Conservation (phyloP, 2,113 vertebrate genomes). For the Oreotrochilus melanogaster region DNA sequence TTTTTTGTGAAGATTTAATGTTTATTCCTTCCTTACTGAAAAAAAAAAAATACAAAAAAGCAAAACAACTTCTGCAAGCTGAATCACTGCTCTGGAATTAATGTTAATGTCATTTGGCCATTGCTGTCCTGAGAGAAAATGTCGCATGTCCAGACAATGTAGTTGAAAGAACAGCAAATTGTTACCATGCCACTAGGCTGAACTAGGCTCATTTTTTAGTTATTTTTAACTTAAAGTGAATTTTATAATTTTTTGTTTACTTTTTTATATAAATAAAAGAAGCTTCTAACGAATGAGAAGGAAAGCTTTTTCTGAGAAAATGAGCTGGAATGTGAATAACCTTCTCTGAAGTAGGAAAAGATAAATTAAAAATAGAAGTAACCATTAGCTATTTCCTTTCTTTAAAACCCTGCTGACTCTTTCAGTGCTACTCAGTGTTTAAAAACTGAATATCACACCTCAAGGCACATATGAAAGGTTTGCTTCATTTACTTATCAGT, state of each 20-base stretch:
- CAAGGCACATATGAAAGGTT: background rate
- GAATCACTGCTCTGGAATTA: constrained; percentile 76
- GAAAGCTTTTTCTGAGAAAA: constrained; percentile 13
- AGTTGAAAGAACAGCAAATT: constrained; percentile 62
- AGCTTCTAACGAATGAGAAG: background rate
- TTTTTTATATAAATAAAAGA: constrained; percentile 6
- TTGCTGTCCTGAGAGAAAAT: constrained; percentile 59
- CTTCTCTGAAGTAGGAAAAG: background rate
- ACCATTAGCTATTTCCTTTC: background rate
- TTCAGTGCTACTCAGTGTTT: background rate
- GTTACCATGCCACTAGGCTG: constrained; percentile 60
- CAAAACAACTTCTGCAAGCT: background rate
- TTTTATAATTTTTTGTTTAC: background rate
- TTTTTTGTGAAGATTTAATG: constrained; percentile 25
- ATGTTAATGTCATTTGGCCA: constrained; percentile 53
- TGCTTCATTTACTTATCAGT: background rate
- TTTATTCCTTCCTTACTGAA: constrained; percentile 43
- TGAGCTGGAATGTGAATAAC: background rate
- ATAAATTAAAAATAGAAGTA: constrained; percentile 9
- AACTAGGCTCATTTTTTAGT: constrained; percentile 39
- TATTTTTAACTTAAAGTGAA: constrained; percentile 52
- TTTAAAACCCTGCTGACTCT: background rate
- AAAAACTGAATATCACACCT: background rate
- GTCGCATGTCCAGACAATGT: constrained; percentile 43
- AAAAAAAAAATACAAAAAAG: background rate